phyloP scores from a whole-genome alignment of 2,888 invertebrate genomes.

The Yponomeuta plumbellus region DNA sequence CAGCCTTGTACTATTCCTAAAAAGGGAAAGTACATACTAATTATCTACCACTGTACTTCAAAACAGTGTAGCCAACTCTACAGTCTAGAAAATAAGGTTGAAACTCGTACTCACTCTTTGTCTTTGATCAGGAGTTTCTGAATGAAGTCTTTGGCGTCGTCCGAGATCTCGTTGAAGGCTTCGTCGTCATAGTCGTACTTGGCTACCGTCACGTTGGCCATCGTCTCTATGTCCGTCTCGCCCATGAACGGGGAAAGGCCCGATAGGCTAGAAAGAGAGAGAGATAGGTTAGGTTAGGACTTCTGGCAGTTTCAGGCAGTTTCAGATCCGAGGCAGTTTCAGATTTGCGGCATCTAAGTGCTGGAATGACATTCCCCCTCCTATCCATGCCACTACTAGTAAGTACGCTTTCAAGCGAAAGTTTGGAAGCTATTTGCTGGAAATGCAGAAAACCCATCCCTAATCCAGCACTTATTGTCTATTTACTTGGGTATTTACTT shows the following conservation, averaged over 20 bases:
- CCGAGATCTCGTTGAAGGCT: slow-evolving; percentile 95
- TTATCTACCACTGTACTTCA: too few species aligned
- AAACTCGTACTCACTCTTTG: slow-evolving; percentile 84
- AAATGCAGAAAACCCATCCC: too few species aligned
- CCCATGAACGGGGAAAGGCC: slow-evolving; percentile 99
- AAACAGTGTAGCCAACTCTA: not conserved
- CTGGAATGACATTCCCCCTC: too few species aligned
- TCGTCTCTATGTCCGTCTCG: slow-evolving; percentile 96
- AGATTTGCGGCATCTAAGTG: too few species aligned
- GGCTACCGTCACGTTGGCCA: slow-evolving; percentile 98
- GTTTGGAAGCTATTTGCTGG: too few species aligned
- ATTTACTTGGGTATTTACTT: too few species aligned
- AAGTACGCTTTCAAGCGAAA: too few species aligned
- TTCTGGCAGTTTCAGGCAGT: not conserved
- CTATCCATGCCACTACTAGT: too few species aligned
- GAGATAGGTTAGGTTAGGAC: not conserved
- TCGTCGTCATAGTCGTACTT: slow-evolving; percentile 99
- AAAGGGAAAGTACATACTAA: too few species aligned
- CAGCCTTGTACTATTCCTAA: too few species aligned
- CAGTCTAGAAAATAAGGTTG: not conserved
- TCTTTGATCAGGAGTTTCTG: slow-evolving; percentile 93
- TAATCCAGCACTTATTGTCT: too few species aligned
- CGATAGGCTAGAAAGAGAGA: slow-evolving; percentile 81
- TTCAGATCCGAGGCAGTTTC: too few species aligned
- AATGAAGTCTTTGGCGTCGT: slow-evolving; percentile 97